Percentiles rank a stretch among this genome's conserved stretches.
These are phyloP conservation scores for Notocelia uddmanniana DNA, from an alignment of 2,888 invertebrate genomes.

Conservation along the genomic window DNA sequence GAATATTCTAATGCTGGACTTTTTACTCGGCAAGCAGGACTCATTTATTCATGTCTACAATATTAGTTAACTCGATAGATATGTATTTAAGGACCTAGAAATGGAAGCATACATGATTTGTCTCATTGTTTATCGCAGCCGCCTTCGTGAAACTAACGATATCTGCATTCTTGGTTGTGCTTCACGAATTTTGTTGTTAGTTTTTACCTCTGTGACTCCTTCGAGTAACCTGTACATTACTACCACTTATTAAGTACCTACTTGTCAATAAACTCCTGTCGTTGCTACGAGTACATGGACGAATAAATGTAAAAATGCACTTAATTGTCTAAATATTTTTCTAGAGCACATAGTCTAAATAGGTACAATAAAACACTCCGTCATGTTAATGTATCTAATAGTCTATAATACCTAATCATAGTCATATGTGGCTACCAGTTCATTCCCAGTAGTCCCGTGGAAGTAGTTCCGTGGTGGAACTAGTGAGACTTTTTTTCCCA, in stretches of 20 bases:
- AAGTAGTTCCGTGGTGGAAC: too few species aligned
- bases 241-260: slow-evolving; percentile 13
- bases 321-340: slow-evolving; percentile 36
- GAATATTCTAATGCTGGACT: slow-evolving; percentile 70
- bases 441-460: too few species aligned
- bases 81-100: slow-evolving; percentile 57
- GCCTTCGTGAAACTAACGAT: slow-evolving; percentile 39
- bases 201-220: slow-evolving; percentile 25
- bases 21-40: slow-evolving; percentile 71
- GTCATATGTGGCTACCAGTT: slow-evolving; percentile 33
- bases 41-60: slow-evolving; percentile 55
- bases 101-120: slow-evolving; percentile 29
- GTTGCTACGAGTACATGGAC: slow-evolving; percentile 22
- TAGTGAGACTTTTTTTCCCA: too few species aligned
- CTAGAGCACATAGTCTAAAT: slow-evolving; percentile 39
- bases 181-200: slow-evolving; percentile 50
- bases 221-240: slow-evolving; percentile 12
- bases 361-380: slow-evolving; percentile 41
- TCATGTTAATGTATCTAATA: slow-evolving; percentile 31
- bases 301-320: slow-evolving; percentile 35
- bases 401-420: slow-evolving; percentile 14
- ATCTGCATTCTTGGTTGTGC: slow-evolving; percentile 57
- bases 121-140: slow-evolving; percentile 44
- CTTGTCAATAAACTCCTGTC: slow-evolving; percentile 31
- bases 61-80: slow-evolving; percentile 64